These are phyloP conservation scores for Rhyacophila brunnea DNA, from an alignment of 1,140 invertebrate genomes.

Conservation along the genomic window DNA sequence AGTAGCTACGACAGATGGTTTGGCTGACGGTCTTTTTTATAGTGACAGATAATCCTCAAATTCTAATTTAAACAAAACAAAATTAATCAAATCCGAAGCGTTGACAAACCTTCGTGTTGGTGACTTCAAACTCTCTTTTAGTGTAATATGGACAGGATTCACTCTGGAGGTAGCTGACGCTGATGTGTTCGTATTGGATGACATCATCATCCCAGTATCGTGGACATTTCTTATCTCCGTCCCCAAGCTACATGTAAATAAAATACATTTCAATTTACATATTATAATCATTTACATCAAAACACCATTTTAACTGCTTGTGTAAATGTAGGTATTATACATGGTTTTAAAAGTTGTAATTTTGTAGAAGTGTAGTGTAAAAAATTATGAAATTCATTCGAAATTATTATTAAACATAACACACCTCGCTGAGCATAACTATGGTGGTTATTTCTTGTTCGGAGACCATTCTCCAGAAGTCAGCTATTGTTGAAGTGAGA, in stretches of 20 bases:
- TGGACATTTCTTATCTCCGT: constrained; percentile 80
- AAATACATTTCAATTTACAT: no score
- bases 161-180: constrained; percentile 81
- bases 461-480: constrained; percentile 97
- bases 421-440: constrained; percentile 92
- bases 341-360: no score
- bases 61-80: no score
- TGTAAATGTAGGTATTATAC: no score
- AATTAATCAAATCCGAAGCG: no score
- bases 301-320: no score
- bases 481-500: constrained; percentile 79
- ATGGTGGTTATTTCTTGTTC: constrained; percentile 89
- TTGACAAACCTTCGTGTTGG: constrained; percentile 71
- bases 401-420: not conserved
- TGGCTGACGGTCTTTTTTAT: no score
- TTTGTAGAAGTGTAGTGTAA: no score
- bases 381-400: no score
- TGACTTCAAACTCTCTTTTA: constrained; percentile 76
- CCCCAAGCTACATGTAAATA: constrained; percentile 58
- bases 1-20: no score
- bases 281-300: no score
- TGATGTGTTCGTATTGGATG: constrained; percentile 76
- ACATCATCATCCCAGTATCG: constrained; percentile 93
- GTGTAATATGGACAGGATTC: constrained; percentile 87
- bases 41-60: no score